Conservation (phyloP, 2,113 vertebrate genomes). For the Amblyopsis rosae region DNA sequence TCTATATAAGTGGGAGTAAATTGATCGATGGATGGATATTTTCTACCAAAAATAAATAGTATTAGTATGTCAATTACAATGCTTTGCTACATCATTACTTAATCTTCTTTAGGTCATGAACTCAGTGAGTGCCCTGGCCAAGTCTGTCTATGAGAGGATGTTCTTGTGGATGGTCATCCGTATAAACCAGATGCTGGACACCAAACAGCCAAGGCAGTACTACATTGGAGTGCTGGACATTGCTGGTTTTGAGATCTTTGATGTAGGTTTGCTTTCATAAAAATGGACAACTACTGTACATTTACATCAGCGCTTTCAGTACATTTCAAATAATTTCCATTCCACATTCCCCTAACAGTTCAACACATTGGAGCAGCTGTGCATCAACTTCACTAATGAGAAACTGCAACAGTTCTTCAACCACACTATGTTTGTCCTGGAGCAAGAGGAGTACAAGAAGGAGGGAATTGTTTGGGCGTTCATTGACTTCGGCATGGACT, state of each 20-base stretch:
- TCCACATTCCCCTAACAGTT: constrained; percentile 63
- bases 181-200: constrained; percentile 77
- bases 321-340: not conserved
- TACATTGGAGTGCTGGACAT: constrained; percentile 93
- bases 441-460: too few relatives aligned
- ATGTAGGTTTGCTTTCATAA: constrained; percentile 59
- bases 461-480: too few relatives aligned
- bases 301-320: not conserved
- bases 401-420: not conserved
- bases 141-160: constrained; percentile 76
- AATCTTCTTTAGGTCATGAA: constrained; percentile 52
- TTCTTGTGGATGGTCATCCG: constrained; percentile 76
- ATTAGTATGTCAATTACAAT: not conserved
- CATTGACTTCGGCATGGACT: too few relatives aligned
- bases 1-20: too few relatives aligned
- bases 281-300: too few relatives aligned
- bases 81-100: not conserved
- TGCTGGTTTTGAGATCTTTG: constrained; percentile 82
- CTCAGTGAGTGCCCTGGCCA: constrained; percentile 63
- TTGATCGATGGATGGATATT: too few relatives aligned
- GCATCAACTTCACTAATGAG: too few relatives aligned
- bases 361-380: constrained; percentile 85
- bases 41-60: not conserved
- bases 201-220: constrained; percentile 78
- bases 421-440: too few relatives aligned